These are phyloP conservation scores for Dermatophagoides farinae DNA, from an alignment of 1,140 invertebrate species.

Conservation along the genomic window DNA sequence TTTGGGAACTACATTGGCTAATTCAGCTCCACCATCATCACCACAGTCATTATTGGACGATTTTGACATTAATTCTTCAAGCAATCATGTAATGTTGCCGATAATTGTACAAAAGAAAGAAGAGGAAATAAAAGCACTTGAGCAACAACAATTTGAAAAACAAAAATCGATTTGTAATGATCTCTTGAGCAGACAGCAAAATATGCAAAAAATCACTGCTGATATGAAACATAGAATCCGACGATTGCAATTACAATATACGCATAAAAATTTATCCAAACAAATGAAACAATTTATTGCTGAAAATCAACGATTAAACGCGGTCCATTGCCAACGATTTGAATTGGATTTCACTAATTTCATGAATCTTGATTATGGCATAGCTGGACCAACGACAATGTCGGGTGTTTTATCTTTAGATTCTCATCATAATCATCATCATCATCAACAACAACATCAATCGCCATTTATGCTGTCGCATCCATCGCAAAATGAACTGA, in stretches of 20 bases:
- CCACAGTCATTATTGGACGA: neutral
- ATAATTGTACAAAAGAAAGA: neutral
- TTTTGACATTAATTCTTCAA: neutral
- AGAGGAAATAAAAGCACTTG: neutral
- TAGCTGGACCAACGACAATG: no score
- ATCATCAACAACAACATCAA: no score
- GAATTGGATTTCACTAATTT: neutral
- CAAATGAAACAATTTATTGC: slow-evolving; percentile 50
- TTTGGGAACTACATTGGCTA: no score
- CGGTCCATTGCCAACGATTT: slow-evolving; percentile 13
- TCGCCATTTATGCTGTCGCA: neutral
- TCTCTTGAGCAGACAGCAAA: neutral
- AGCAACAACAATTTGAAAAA: neutral
- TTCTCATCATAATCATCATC: no score
- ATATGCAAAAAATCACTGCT: neutral
- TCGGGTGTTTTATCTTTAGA: no score
- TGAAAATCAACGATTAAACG: slow-evolving; percentile 35
- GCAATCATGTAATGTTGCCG: neutral
- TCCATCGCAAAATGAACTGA: neutral
- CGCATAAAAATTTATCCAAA: slow-evolving; percentile 49
- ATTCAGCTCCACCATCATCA: neutral
- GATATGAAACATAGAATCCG: slow-evolving; percentile 42
- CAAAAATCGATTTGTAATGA: neutral
- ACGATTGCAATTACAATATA: slow-evolving; percentile 45
- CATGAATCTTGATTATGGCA: neutral